Evolutionary conservation across 2,797 vertebrate species (phyloP), one percentile per base, ranked within the genome.

Genomic region (Nyctalus aviator): DNA sequence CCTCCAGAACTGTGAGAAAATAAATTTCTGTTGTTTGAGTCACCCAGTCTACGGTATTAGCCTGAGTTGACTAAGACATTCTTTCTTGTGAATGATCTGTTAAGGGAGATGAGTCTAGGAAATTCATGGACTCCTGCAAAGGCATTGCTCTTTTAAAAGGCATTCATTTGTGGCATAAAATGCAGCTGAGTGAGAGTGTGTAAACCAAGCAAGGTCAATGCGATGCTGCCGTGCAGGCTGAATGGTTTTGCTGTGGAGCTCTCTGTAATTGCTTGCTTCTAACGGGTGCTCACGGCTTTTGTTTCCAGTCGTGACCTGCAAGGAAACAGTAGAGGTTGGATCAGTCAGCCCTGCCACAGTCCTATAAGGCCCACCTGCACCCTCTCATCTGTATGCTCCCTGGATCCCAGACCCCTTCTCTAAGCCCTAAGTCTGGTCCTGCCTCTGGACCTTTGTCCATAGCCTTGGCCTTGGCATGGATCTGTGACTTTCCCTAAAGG

Each of bases 101-200:
- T 94, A 91, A 93, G 86, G 69, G 71, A 86, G 88, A 84, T 81
- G 79, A 88, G 88, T 86, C 27, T 66, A 75, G 83, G 71, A 87
- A 93, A 85, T 91, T 62, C 94, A 79, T 46, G 55, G 82, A 88
- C 90, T 86, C 93, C 37, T 3, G 13, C 57, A 81, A 93, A 94
- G 79, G 79, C 17, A 21, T 0, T 50, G 71, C 90, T 94, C 83
- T 83, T 75, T 82, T 41, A 91, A 98, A 94, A 95, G 95, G 90
- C 78, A 77, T 91, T 97, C 96, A 96, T 97, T 97, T 95, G 93
- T 62, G 25, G 62, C 2, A 17, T 46, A 64, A 64, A 82, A 64
- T 44, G 62, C 41, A 46, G 79, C 41, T 94, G 94, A 93, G 77
- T 68, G 81, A 85, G 87, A 89, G 48, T 72, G 79, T 37, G 50